phyloP scores from a whole-genome alignment of 1,140 invertebrate species.

The Rhyzopertha dominica region DNA sequence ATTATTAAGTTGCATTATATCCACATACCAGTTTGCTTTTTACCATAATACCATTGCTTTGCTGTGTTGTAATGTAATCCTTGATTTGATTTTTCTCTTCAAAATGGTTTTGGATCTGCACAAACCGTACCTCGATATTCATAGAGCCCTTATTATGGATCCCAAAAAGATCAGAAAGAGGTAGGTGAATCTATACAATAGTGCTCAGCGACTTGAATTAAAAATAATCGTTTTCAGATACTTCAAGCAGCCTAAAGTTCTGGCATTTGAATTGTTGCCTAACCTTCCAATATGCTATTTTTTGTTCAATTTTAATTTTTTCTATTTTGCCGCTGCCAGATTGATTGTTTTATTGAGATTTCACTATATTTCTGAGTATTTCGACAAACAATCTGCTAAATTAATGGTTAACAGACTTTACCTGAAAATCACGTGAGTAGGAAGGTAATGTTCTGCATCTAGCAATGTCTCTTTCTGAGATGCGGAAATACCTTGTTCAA shows the following conservation, averaged over 20 bases:
- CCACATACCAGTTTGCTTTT: constrained; percentile 22
- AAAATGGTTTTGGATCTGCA: constrained; percentile 22
- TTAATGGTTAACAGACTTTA: constrained; percentile 45
- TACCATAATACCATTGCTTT: constrained; percentile 13
- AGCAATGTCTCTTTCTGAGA: too few relatives aligned
- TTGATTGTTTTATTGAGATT: constrained; percentile 45
- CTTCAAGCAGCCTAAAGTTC: constrained; percentile 4
- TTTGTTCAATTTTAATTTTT: constrained; percentile 26
- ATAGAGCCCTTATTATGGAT: constrained; percentile 10
- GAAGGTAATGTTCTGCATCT: too few relatives aligned
- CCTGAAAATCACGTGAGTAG: constrained; percentile 45
- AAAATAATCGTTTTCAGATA: too few relatives aligned
- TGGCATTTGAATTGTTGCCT: constrained; percentile 41
- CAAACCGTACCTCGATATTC: constrained; percentile 10
- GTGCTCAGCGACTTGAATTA: too few relatives aligned
- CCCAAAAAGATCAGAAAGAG: constrained; percentile 2
- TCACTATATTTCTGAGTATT: constrained; percentile 46
- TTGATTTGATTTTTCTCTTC: constrained; percentile 19
- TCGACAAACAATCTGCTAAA: constrained; percentile 43
- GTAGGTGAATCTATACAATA: too few relatives aligned
- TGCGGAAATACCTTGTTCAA: too few relatives aligned
- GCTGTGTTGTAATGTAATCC: constrained; percentile 8
- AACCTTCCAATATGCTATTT: constrained; percentile 45
- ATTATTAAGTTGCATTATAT: too few relatives aligned
- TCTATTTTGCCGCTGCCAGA: constrained; percentile 43